Base-by-base conservation (phyloP, 2,888 invertebrate species). In the Hypena proboscidalis region DNA sequence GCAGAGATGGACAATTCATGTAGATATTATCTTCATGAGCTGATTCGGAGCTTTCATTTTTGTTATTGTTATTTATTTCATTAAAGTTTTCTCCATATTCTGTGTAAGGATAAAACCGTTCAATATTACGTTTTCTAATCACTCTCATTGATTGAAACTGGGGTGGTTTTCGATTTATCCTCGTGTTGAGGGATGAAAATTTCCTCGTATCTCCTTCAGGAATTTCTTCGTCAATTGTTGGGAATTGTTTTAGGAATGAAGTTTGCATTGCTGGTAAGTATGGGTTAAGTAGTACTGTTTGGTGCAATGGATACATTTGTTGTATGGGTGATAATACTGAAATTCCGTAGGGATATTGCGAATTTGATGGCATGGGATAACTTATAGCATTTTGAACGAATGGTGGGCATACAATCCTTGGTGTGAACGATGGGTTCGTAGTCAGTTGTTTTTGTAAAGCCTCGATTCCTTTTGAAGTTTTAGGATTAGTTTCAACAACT, bases 61-160 rank as follows among this genome's bases (percentile, higher is more conserved):
- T 85, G 55, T 89, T 87, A 45, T 90, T 44, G 19, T 45, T 90
- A 39, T 91, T 90, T 5, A 91, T 91, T 74, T 90, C 90, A 41
- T 77, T 80, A 19, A 90, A 90, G 58, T 89, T 88, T 31, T 90
- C 86, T 17, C 88, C 84, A 42, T 89, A 87, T 60, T 90, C 88
- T 1, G 89, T 90, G 17, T 91, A 90, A 1, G 91, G 91, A 55
- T 91, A 91, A 43, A 91, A 91, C 37, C 87, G 77, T 70, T 90
- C 91, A 0, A 91, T 90, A 36, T 89, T 91, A 9, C 91, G 67
- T 54, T 91, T 91, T 53, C 82, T 79, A 0, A 88, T 67, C 1
- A 87, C 59, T 58, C 91, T 84, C 91, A 91, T 91, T 0, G 91
- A 91, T 59, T 90, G 90, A 49, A 91, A 91, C 15, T 80, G 80